Evolutionary conservation across 2,888 invertebrate genomes (phyloP).

Genomic region (Nymphalis polychloros): DNA sequence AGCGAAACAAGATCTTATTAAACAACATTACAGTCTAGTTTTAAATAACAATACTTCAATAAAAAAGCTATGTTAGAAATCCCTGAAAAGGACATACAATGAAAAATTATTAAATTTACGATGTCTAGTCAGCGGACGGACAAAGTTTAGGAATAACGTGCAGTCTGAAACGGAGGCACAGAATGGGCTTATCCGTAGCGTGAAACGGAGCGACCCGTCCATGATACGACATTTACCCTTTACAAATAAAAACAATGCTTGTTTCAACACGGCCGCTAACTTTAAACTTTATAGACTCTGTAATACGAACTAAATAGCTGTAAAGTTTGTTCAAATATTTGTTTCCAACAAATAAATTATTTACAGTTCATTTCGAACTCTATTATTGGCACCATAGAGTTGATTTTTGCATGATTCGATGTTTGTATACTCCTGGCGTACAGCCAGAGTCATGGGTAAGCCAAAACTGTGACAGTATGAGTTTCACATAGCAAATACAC

Average conservation of each 20-base stretch:
- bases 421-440: constrained; percentile 22
- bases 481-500: constrained; percentile 25
- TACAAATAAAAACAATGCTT: constrained; percentile 33
- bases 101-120: constrained; percentile 20
- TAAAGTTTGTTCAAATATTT: constrained; percentile 34
- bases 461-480: constrained; percentile 32
- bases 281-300: constrained; percentile 28
- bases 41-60: background rate
- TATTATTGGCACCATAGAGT: background rate
- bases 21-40: too few species aligned
- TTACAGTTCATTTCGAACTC: constrained; percentile 1
- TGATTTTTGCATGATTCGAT: background rate
- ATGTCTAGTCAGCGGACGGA: constrained; percentile 22
- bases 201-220: constrained; percentile 13
- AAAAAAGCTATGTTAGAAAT: background rate
- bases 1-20: too few species aligned
- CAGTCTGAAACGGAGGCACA: constrained; percentile 26
- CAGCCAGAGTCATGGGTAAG: constrained; percentile 29
- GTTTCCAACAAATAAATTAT: constrained; percentile 9
- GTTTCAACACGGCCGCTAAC: constrained; percentile 22
- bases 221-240: constrained; percentile 18
- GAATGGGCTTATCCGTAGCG: constrained; percentile 21
- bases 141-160: constrained; percentile 28
- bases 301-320: constrained; percentile 32
- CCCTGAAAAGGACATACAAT: constrained; percentile 11